Evolutionary conservation across 2,888 invertebrate genomes (phyloP), one percentile per base, ranked within the genome.

Genomic region (Caenorhabditis macrosperma): DNA sequence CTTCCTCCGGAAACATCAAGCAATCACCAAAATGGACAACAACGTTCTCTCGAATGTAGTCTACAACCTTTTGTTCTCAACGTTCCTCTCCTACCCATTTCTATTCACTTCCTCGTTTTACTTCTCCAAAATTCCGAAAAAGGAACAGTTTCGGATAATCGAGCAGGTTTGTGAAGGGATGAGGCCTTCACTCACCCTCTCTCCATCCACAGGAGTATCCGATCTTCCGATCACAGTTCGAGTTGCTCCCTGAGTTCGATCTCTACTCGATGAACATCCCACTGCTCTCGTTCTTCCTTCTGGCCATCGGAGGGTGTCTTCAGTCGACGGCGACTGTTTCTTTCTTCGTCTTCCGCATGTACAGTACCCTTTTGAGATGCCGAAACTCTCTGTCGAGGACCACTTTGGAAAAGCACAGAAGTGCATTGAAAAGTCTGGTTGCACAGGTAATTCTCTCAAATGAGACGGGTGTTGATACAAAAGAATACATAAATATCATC

Each of bases 361-460:
- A 54, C n/a, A 38, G 10, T 15, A 59, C 24, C 2, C 33, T 71
- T 12, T 12, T 30, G 17, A 9, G 26, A 1, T 28, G 26, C 6
- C 57, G 35, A 1, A 1, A 9, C 0, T 38, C 33, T 6, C 35
- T 69, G 9, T 60, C 60, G 1, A 71, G 46, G 24, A 2, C 41
- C 0, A 61, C 69, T 9, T 17, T 71, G n/a, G 61, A 52, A 7
- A 71, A 61, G 41, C 69, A 61, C 12, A 41, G 30, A 24, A 41
- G 44, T 4, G 41, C 69, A 12, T 5, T 71, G 30, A 41, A n/a
- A 10, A 71, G 69, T 54, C 15, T 71, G 12, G 38, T 71, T 1
- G 69, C 54, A 5, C 69, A 64, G 64, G 64, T 52, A 17, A 38
- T 20, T n/a, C n/a, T n/a, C n/a, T n/a, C n/a, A n/a, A n/a, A n/a